These are phyloP conservation scores for Papilio demoleus DNA, from an alignment of 2,888 invertebrate genomes.

Conservation along the genomic window DNA sequence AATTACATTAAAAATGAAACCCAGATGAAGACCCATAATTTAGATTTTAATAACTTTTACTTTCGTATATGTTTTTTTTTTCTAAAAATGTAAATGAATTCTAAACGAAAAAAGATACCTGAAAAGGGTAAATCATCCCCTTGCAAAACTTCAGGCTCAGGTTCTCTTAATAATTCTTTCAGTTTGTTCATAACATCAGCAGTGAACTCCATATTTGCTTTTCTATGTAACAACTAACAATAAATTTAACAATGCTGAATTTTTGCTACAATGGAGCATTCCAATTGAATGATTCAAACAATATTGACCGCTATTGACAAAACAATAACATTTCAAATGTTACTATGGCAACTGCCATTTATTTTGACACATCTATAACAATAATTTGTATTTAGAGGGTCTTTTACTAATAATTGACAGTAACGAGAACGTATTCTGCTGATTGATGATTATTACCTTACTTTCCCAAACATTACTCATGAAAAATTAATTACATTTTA, in stretches of 20 bases:
- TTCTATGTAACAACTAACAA: not conserved
- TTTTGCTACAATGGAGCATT: not conserved
- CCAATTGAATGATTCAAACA: not conserved
- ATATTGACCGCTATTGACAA: slow-evolving; percentile 18
- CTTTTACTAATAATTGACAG: too few species aligned
- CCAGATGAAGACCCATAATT: too few species aligned
- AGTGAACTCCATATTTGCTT: slow-evolving; percentile 59
- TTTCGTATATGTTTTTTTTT: too few species aligned
- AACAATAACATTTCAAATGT: slow-evolving; percentile 15
- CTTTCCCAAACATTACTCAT: not conserved
- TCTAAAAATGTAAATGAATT: not conserved
- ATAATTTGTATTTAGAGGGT: too few species aligned
- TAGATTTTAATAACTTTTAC: too few species aligned
- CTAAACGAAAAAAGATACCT: slow-evolving; percentile 49
- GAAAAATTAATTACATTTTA: not conserved
- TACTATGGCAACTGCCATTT: slow-evolving; percentile 8
- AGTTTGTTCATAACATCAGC: slow-evolving; percentile 64
- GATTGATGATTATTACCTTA: too few species aligned
- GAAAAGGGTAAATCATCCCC: slow-evolving; percentile 66
- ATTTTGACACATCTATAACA: not conserved
- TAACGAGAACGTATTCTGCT: too few species aligned
- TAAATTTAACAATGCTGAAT: not conserved
- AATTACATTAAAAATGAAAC: not conserved
- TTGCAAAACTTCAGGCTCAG: slow-evolving; percentile 75
- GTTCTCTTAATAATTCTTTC: slow-evolving; percentile 64